Conservation (phyloP, 2,113 vertebrate genomes). For the Noctilio leporinus region DNA sequence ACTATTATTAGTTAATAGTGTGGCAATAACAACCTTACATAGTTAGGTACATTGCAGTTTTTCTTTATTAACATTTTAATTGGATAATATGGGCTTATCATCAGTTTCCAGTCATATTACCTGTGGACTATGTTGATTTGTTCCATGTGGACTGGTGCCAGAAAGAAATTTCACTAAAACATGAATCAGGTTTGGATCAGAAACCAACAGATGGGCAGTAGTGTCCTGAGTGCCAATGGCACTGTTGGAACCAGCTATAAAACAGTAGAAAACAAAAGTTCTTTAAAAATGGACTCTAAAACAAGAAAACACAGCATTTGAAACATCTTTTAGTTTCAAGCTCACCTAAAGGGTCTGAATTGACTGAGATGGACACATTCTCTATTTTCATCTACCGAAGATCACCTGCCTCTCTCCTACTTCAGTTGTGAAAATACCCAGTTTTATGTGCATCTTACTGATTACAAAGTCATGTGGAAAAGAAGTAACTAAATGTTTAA, state of each 20-base stretch:
- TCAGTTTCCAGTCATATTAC: conserved; percentile 68
- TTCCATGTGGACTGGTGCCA: conserved; percentile 93
- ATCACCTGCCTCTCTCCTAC: neutral
- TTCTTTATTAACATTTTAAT: neutral
- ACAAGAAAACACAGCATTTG: neutral
- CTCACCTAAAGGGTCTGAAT: neutral
- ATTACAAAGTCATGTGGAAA: neutral
- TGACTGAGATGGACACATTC: neutral
- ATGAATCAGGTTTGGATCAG: conserved; percentile 93
- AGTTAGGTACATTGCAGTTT: neutral
- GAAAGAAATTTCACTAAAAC: conserved; percentile 98
- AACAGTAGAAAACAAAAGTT: neutral
- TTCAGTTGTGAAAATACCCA: neutral
- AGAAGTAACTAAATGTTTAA: neutral
- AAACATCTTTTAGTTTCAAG: neutral
- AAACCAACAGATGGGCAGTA: conserved; percentile 96
- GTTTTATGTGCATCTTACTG: neutral
- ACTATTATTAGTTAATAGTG: neutral
- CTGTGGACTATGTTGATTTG: conserved; percentile 97
- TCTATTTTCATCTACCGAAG: neutral
- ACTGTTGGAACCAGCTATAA: conserved; percentile 83
- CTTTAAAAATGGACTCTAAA: neutral
- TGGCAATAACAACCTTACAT: neutral
- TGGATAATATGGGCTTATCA: neutral
- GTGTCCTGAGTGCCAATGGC: conserved; percentile 90